A percentile compares a stretch with the other conserved stretches of the same genome.
phyloP scores from a whole-genome alignment of 2,888 invertebrate genomes.

The Sclerodermus sp. region DNA sequence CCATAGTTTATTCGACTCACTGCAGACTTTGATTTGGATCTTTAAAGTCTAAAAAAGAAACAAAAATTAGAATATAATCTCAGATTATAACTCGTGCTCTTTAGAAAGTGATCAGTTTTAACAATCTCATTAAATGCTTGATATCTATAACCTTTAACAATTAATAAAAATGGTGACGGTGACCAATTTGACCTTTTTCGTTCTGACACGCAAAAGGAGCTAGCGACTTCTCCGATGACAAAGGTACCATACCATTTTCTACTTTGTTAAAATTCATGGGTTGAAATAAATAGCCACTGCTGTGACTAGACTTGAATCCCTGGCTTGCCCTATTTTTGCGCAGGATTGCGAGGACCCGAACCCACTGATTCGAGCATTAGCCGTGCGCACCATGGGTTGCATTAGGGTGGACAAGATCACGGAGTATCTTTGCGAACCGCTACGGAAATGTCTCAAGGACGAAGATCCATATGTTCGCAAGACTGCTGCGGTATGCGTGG shows the following conservation, averaged over 20 bases:
- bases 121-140: conserved; percentile 38
- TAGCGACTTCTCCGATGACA: conserved; percentile 58
- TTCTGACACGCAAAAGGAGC: conserved; percentile 59
- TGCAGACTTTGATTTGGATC: too few relatives aligned
- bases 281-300: conserved; percentile 55
- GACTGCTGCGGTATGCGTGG: conserved; percentile 99
- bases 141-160: conserved; percentile 44
- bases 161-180: conserved; percentile 57
- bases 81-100: conserved; percentile 52
- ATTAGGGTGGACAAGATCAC: conserved; percentile 99
- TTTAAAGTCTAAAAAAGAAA: conserved; percentile 3
- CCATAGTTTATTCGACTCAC: conserved; percentile 4
- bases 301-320: conserved; percentile 59
- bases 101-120: conserved; percentile 54
- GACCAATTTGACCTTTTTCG: conserved; percentile 59
- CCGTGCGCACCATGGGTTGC: conserved; percentile 99
- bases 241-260: conserved; percentile 55
- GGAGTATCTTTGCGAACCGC: conserved; percentile 97
- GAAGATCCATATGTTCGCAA: conserved; percentile 98
- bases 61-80: conserved; percentile 17
- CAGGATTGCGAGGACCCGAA: conserved; percentile 99
- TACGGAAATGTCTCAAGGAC: conserved; percentile 91
- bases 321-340: conserved; percentile 58
- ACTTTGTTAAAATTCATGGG: conserved; percentile 47
- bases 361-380: conserved; percentile 95